Conservation (phyloP, 2,797 vertebrate species). For the Aotus griseimembra region DNA sequence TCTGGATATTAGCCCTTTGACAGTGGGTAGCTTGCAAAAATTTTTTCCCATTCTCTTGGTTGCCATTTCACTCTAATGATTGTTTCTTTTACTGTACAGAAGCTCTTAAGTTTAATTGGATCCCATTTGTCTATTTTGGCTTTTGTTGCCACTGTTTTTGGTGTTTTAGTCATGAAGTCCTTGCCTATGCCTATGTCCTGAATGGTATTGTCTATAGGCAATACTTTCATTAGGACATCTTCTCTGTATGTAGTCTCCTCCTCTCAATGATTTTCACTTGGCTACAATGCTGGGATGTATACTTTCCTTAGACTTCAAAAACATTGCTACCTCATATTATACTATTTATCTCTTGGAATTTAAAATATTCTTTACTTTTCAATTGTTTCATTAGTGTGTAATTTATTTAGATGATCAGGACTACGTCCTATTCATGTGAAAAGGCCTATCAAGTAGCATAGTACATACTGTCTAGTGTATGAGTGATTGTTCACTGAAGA, state of each 20-base stretch:
- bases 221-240: neutral
- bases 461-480: neutral
- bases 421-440: neutral
- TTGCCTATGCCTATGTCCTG: no score
- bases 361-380: neutral
- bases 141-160: no score
- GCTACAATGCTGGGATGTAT: neutral
- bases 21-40: no score
- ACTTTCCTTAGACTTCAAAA: neutral
- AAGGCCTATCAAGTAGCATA: neutral
- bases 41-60: no score
- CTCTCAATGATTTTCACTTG: neutral
- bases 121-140: no score
- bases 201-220: neutral
- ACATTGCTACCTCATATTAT: neutral
- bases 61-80: no score
- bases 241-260: neutral
- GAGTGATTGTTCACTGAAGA: neutral
- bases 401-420: neutral
- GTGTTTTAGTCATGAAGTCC: no score
- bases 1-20: no score
- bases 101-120: no score
- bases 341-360: neutral
- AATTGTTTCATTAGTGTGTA: neutral
- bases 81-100: no score